phyloP scores from a whole-genome alignment of 2,888 invertebrate species.

The Amblyjoppa fuscipennis region DNA sequence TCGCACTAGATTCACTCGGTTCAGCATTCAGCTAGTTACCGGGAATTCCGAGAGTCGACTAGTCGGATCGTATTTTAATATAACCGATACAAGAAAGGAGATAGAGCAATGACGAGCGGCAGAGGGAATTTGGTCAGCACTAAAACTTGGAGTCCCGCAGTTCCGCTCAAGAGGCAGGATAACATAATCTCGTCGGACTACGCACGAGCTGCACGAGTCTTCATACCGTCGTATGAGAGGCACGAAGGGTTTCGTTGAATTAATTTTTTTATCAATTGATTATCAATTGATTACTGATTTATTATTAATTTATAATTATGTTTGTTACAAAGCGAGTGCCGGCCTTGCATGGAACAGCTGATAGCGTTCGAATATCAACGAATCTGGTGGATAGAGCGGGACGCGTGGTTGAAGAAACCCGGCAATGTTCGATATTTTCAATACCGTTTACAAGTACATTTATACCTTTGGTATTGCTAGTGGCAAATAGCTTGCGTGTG shows the following conservation, averaged over 20 bases:
- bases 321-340: conserved; percentile 68
- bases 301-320: background rate
- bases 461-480: background rate
- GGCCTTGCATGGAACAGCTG: conserved; percentile 75
- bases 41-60: background rate
- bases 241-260: conserved; percentile 38
- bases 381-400: conserved; percentile 76
- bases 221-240: conserved; percentile 77
- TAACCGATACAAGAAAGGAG: background rate
- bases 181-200: conserved; percentile 77
- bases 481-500: background rate
- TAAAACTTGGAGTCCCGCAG: conserved; percentile 73
- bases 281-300: no score
- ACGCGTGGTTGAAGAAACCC: conserved; percentile 70
- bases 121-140: conserved; percentile 42
- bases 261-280: background rate
- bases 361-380: conserved; percentile 78
- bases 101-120: conserved; percentile 48
- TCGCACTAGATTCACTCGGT: background rate
- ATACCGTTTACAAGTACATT: background rate
- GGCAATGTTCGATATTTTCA: conserved; percentile 48
- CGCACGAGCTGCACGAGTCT: conserved; percentile 66
- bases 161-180: conserved; percentile 70
- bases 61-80: conserved; percentile 13
- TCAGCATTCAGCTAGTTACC: background rate